Percentiles rank a stretch among this genome's conserved stretches.
These are phyloP conservation scores for Equus quagga DNA, from an alignment of 2,113 vertebrate species.

Conservation along the genomic window DNA sequence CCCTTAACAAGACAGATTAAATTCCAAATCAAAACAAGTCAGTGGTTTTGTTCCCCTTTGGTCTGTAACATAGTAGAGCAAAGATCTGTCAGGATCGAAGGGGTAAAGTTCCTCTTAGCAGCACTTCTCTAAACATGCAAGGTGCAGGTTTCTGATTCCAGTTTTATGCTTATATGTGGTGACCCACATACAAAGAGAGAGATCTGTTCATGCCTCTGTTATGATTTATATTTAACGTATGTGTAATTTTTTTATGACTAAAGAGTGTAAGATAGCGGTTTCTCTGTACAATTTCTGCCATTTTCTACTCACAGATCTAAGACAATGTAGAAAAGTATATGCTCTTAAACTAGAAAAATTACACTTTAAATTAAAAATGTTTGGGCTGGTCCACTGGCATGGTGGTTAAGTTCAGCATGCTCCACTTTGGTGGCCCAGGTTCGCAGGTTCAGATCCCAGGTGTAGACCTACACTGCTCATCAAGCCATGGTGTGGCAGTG, in stretches of 20 bases:
- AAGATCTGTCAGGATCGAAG: neutral
- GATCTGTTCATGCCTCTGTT: neutral
- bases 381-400: too few species aligned
- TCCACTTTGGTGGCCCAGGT: too few species aligned
- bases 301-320: slow-evolving; percentile 25
- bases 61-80: neutral
- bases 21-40: neutral
- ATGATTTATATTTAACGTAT: neutral
- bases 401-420: too few species aligned
- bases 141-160: neutral
- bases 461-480: too few species aligned
- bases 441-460: too few species aligned
- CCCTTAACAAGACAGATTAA: neutral
- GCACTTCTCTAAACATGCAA: neutral
- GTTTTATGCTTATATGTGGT: neutral
- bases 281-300: neutral
- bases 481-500: too few species aligned
- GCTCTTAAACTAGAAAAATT: slow-evolving; percentile 40
- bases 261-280: neutral
- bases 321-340: slow-evolving; percentile 5
- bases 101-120: neutral
- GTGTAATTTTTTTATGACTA: neutral
- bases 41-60: neutral
- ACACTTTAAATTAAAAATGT: slow-evolving; percentile 23
- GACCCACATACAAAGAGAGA: neutral